Conservation (phyloP, 2,888 invertebrate genomes). For the Nymphalis urticae region DNA sequence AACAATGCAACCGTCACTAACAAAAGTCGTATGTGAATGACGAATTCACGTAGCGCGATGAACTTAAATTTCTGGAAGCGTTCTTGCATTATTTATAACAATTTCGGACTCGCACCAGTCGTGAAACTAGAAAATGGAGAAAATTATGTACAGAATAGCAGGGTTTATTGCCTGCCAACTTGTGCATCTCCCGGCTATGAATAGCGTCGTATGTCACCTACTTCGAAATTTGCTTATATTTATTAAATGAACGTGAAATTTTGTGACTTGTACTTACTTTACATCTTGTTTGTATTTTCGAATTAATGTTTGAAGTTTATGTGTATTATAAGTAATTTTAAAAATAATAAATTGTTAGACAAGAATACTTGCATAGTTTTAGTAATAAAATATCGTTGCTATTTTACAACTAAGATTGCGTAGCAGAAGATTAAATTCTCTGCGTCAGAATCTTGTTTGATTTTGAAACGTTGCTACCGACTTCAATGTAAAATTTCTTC, state of each 20-base stretch:
- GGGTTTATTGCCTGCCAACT: conserved; percentile 51
- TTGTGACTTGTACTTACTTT: conserved; percentile 4
- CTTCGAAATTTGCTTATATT: conserved; percentile 34
- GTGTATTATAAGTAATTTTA: too few relatives aligned
- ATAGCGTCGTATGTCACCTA: conserved; percentile 27
- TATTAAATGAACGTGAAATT: conserved; percentile 9
- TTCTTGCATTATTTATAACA: conserved; percentile 54
- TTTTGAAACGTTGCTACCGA: too few relatives aligned
- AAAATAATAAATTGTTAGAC: too few relatives aligned
- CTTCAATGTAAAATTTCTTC: too few relatives aligned
- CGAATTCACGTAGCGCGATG: conserved; percentile 41
- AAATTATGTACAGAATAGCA: conserved; percentile 44
- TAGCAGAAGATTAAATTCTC: too few relatives aligned
- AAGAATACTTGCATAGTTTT: too few relatives aligned
- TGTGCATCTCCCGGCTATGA: conserved; percentile 36
- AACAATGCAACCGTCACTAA: conserved; percentile 13
- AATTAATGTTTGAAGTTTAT: too few relatives aligned
- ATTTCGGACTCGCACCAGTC: conserved; percentile 43
- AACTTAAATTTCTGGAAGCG: conserved; percentile 39
- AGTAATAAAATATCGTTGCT: too few relatives aligned
- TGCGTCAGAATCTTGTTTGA: too few relatives aligned
- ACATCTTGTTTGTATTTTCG: not conserved
- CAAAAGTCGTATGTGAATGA: conserved; percentile 34
- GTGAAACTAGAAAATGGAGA: conserved; percentile 45
- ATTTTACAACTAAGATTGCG: too few relatives aligned